phyloP scores from a whole-genome alignment of 1,140 invertebrate genomes.

The Bombus soroeensis region DNA sequence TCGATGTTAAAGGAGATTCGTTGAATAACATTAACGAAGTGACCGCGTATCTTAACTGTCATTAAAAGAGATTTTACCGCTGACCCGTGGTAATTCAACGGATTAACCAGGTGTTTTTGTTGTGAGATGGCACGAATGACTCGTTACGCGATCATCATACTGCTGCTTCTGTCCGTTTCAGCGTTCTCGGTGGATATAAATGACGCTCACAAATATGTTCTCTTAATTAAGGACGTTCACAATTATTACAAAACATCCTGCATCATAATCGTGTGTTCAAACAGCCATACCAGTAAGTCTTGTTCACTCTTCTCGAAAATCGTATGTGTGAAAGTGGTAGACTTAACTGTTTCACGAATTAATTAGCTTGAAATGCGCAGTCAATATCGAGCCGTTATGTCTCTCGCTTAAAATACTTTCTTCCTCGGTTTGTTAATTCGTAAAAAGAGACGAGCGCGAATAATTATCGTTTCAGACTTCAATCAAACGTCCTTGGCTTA shows the following conservation, averaged over 20 bases:
- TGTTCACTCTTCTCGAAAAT: neutral
- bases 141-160: neutral
- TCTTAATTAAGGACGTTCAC: constrained; percentile 52
- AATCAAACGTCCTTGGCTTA: constrained; percentile 17
- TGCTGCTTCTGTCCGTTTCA: neutral
- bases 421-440: neutral
- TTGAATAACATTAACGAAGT: no score
- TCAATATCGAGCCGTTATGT: neutral
- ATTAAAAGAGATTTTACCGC: neutral
- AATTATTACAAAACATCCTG: constrained; percentile 57
- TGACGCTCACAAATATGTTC: constrained; percentile 33
- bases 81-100: neutral
- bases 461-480: constrained; percentile 44
- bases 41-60: neutral
- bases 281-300: constrained; percentile 22
- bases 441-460: neutral
- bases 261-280: constrained; percentile 49
- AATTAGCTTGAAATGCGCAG: neutral
- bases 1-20: neutral
- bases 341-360: neutral
- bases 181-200: neutral
- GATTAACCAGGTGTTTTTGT: neutral
- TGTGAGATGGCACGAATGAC: constrained; percentile 1
- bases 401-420: neutral
- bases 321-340: neutral